Evolutionary conservation across 1,140 invertebrate species (phyloP).

Genomic region (Dolichoris vasculosae): DNA sequence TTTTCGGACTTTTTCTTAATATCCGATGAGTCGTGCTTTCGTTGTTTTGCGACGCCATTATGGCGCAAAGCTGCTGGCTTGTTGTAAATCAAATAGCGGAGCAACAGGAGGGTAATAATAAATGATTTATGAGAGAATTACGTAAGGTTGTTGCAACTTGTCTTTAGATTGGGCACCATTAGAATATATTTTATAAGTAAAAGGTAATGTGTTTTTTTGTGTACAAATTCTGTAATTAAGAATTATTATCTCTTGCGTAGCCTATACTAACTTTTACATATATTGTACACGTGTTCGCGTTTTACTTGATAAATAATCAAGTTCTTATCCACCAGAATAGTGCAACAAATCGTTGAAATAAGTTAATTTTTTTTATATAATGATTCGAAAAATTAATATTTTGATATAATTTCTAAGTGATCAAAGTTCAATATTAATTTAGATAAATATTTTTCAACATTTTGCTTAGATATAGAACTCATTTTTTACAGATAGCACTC

Average conservation of each 20-base stretch:
- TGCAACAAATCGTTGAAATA: too few species aligned
- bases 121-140: conserved; percentile 3
- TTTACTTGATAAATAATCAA: background rate
- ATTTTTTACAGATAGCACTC: too few species aligned
- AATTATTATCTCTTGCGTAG: background rate
- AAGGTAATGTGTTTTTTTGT: background rate
- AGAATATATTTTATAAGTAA: background rate
- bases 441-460: too few species aligned
- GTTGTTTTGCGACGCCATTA: background rate
- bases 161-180: background rate
- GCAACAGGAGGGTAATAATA: too few species aligned
- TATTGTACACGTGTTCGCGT: background rate
- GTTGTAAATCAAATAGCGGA: background rate
- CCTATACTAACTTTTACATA: background rate
- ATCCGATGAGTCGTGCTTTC: background rate
- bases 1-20: background rate
- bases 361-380: too few species aligned
- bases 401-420: too few species aligned
- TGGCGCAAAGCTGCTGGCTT: too few species aligned
- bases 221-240: background rate
- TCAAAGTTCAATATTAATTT: too few species aligned
- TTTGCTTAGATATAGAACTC: too few species aligned
- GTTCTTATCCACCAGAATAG: background rate
- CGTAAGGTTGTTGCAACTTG: background rate
- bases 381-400: too few species aligned